Conservation (phyloP, 1,140 invertebrate genomes). For the Papilio helenus region DNA sequence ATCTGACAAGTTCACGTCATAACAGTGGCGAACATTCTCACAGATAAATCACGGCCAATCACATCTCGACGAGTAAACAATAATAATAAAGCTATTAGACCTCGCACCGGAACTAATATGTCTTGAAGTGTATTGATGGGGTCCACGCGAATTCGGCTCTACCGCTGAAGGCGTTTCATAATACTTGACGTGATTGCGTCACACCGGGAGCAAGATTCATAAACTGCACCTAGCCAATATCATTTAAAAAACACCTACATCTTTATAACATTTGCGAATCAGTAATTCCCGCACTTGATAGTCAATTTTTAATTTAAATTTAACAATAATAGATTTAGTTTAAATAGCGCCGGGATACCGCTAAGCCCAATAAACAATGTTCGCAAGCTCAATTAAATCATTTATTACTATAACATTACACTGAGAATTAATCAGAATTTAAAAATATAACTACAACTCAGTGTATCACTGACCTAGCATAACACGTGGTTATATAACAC, state of each 20-base stretch:
- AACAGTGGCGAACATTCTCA: conserved; percentile 49
- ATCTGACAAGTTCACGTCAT: conserved; percentile 43
- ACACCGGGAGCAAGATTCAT: conserved; percentile 39
- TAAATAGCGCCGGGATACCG: too few species aligned
- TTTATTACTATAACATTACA: neutral
- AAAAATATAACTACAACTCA: neutral
- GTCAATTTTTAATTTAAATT: too few species aligned
- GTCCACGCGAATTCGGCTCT: conserved; percentile 45
- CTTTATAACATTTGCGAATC: neutral
- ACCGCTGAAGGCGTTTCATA: conserved; percentile 47
- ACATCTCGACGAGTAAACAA: conserved; percentile 44
- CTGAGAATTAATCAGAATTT: neutral
- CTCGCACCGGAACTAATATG: conserved; percentile 52
- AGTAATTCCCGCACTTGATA: too few species aligned
- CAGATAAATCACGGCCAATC: conserved; percentile 53
- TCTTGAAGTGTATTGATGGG: conserved; percentile 59
- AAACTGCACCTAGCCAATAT: neutral
- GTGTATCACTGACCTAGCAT: conserved; percentile 41
- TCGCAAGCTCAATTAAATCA: too few species aligned
- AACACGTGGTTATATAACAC: conserved; percentile 50
- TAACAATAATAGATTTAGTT: too few species aligned
- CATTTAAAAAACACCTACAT: neutral
- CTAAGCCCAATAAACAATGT: too few species aligned
- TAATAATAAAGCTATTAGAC: conserved; percentile 54
- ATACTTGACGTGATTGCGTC: conserved; percentile 36